A percentile compares a stretch with the other conserved stretches of the same genome.
These are phyloP conservation scores for Hyppa rectilinea DNA, from an alignment of 2,888 invertebrate species.

Conservation along the genomic window DNA sequence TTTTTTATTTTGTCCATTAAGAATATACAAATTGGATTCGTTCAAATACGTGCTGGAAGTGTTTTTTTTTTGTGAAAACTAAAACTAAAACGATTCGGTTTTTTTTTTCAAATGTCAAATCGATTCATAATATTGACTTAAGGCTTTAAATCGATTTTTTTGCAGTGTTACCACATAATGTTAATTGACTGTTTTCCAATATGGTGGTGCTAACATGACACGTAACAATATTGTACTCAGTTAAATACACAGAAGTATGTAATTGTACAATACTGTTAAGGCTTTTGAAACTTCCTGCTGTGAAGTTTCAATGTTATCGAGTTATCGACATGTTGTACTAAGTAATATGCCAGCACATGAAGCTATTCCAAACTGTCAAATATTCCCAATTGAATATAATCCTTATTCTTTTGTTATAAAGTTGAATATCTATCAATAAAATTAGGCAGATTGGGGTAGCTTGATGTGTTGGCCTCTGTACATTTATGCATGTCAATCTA, in stretches of 20 bases:
- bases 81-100: not conserved
- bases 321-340: not conserved
- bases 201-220: slow-evolving; percentile 7
- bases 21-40: not conserved
- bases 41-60: not conserved
- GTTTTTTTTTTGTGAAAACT: not conserved
- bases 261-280: too few relatives aligned
- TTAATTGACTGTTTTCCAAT: slow-evolving; percentile 10
- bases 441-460: too few relatives aligned
- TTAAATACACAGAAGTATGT: not conserved
- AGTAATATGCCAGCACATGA: too few relatives aligned
- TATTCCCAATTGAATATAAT: too few relatives aligned
- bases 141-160: not conserved
- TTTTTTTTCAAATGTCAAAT: not conserved
- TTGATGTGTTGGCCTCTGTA: too few relatives aligned
- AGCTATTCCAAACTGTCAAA: too few relatives aligned
- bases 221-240: not conserved
- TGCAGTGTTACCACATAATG: not conserved
- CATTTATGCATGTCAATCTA: too few relatives aligned
- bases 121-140: not conserved
- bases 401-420: too few relatives aligned
- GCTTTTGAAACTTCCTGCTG: too few relatives aligned
- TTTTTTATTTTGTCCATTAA: slow-evolving; percentile 1
- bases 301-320: not conserved
- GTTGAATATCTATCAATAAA: too few relatives aligned